phyloP scores from a whole-genome alignment of 1,140 invertebrate genomes.

The Tetragonula clypearis region DNA sequence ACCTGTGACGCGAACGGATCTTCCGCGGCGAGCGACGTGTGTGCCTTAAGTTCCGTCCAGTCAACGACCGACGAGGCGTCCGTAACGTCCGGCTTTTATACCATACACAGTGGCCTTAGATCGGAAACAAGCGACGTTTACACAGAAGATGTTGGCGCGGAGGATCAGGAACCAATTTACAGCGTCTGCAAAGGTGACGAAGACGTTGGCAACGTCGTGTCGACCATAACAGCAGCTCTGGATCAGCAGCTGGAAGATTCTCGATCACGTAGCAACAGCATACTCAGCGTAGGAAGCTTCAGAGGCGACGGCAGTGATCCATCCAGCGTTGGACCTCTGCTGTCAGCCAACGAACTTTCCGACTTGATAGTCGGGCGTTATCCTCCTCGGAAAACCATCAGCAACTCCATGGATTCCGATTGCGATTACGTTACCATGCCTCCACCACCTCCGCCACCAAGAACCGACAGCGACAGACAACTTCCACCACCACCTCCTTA shows the following conservation, averaged over 20 bases:
- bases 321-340: conserved; percentile 88
- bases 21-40: conserved; percentile 74
- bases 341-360: conserved; percentile 90
- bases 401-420: conserved; percentile 91
- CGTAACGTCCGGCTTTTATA: conserved; percentile 80
- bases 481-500: conserved; percentile 76
- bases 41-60: conserved; percentile 76
- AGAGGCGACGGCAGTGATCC: conserved; percentile 93
- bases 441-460: conserved; percentile 84
- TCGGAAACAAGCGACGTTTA: conserved; percentile 77
- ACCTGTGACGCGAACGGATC: conserved; percentile 74
- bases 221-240: conserved; percentile 39
- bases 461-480: conserved; percentile 84
- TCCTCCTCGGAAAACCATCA: conserved; percentile 90
- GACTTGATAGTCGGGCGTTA: conserved; percentile 91
- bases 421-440: conserved; percentile 94
- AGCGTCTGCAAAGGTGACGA: conserved; percentile 75
- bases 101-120: conserved; percentile 78
- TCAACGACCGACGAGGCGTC: conserved; percentile 80
- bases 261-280: conserved; percentile 87
- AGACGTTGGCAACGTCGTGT: conserved; percentile 62
- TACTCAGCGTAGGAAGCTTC: conserved; percentile 89
- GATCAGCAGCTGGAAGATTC: conserved; percentile 72
- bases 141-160: conserved; percentile 69
- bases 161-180: conserved; percentile 75